Evolutionary conservation across 1,140 invertebrate species (phyloP).

Genomic region (Conus ventricosus): DNA sequence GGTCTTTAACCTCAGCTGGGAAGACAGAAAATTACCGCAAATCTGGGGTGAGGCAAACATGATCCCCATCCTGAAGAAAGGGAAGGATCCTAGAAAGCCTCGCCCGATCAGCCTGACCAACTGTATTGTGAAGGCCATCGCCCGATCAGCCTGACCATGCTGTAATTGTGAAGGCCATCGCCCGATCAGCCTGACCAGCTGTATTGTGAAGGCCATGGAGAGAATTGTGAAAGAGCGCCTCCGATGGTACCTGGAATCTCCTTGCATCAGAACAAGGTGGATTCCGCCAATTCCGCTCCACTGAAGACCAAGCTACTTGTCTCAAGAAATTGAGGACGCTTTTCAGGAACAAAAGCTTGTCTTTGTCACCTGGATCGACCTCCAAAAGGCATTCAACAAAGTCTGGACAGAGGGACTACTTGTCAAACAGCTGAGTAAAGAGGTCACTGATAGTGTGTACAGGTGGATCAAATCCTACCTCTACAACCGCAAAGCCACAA

Average conservation of each 20-base stretch:
- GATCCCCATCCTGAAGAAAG: conserved; percentile 39
- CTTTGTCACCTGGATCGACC: neutral
- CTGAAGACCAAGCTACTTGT: conserved; percentile 36
- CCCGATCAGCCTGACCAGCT: conserved; percentile 29
- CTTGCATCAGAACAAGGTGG: conserved; percentile 1
- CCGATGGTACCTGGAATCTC: neutral
- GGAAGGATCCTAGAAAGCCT: conserved; percentile 19
- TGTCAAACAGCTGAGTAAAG: neutral
- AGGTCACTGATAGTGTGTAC: no score
- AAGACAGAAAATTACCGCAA: neutral
- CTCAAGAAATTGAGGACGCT: conserved; percentile 11
- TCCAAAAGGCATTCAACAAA: conserved; percentile 3
- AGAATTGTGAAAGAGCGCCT: neutral
- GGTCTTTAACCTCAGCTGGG: conserved; percentile 44
- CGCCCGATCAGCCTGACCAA: conserved; percentile 30
- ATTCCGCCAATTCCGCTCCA: conserved; percentile 26
- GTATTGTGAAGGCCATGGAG: neutral
- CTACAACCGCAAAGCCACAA: no score
- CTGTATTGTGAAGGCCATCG: neutral
- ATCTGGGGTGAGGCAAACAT: conserved; percentile 30
- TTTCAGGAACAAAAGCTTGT: conserved; percentile 1
- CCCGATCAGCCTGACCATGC: conserved; percentile 37
- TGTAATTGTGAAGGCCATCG: neutral
- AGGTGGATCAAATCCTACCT: neutral
- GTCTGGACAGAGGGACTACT: conserved; percentile 16